Conservation (phyloP, 2,888 invertebrate genomes). For the Plagiodera versicolora region DNA sequence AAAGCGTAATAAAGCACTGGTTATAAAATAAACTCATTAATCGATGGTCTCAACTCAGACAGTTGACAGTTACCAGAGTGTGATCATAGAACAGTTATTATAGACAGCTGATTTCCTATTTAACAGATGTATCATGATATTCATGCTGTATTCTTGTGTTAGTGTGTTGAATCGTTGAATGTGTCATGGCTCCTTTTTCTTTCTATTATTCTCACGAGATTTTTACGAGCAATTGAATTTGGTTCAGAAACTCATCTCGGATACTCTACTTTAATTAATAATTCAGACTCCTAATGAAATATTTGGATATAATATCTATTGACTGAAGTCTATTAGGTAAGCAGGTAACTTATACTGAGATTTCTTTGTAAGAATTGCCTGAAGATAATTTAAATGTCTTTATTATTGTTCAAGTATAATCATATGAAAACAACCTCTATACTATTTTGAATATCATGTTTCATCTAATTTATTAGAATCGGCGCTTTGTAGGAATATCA, state of each 20-base stretch:
- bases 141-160: no score
- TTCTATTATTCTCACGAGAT: background rate
- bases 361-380: background rate
- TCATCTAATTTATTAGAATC: background rate
- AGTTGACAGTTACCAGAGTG: no score
- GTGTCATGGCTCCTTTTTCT: constrained; percentile 46
- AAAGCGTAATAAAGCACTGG: no score
- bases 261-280: constrained; percentile 8
- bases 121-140: no score
- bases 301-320: background rate
- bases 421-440: no score
- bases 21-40: no score
- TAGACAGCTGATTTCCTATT: no score
- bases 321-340: background rate
- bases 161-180: constrained; percentile 23
- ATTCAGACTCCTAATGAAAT: background rate
- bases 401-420: background rate
- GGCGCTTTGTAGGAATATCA: background rate
- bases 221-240: constrained; percentile 46
- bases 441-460: background rate
- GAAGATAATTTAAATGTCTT: background rate
- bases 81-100: no score
- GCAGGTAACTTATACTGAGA: background rate
- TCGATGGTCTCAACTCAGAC: no score
- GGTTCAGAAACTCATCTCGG: constrained; percentile 27